Evolutionary conservation across 2,888 invertebrate species (phyloP).

Genomic region (Hetaerina titia): DNA sequence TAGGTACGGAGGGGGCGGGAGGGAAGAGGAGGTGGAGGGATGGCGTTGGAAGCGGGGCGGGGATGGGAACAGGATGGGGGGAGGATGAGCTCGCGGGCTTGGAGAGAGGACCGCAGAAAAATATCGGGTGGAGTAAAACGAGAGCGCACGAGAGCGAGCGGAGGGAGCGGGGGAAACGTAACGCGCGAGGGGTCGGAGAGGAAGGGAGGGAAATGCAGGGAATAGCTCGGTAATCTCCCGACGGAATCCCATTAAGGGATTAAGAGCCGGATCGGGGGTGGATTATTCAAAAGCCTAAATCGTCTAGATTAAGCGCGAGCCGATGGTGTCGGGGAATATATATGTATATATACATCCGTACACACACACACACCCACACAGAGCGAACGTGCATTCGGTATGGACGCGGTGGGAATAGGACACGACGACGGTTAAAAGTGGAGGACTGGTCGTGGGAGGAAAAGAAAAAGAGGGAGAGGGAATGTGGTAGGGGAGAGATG

Average conservation of each 20-base stretch:
- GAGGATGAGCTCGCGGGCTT: conserved; percentile 14
- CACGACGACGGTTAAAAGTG: conserved; percentile 15
- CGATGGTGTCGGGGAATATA: conserved; percentile 65
- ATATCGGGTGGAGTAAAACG: conserved; percentile 27
- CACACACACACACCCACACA: not conserved
- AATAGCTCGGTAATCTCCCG: conserved; percentile 67
- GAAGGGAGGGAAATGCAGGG: conserved; percentile 54
- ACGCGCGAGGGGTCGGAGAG: not conserved
- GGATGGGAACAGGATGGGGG: conserved; percentile 33
- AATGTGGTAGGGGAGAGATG: not conserved
- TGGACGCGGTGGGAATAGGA: conserved; percentile 49
- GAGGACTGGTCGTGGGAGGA: not conserved
- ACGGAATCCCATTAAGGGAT: conserved; percentile 65
- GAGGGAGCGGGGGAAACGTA: not conserved
- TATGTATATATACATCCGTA: conserved; percentile 3
- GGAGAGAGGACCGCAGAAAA: not conserved
- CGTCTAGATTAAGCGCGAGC: conserved; percentile 66
- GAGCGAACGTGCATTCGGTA: not conserved
- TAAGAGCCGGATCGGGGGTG: conserved; percentile 66
- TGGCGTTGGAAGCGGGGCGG: not conserved
- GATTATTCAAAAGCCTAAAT: conserved; percentile 67
- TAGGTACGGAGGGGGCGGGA: not conserved
- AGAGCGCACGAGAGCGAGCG: conserved; percentile 16
- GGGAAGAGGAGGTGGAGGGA: not conserved
- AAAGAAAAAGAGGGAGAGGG: no score